phyloP scores from a whole-genome alignment of 2,113 vertebrate genomes.

The Anoplopoma fimbria region DNA sequence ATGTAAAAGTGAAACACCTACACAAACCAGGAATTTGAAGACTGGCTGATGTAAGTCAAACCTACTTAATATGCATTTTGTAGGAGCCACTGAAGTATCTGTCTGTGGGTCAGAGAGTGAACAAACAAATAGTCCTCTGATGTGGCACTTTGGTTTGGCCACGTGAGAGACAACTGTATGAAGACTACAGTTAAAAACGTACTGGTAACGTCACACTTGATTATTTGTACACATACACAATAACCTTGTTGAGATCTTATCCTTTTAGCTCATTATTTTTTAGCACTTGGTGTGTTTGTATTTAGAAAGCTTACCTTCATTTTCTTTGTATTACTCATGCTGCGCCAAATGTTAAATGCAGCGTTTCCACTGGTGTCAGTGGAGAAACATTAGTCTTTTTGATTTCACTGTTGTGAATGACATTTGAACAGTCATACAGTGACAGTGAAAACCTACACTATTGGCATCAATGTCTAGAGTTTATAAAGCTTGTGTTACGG shows the following conservation, averaged over 20 bases:
- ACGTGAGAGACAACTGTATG: slow-evolving; percentile 47
- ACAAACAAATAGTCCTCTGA: slow-evolving; percentile 38
- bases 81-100: slow-evolving; percentile 54
- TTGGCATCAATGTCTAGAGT: slow-evolving; percentile 23
- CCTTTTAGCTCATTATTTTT: slow-evolving; percentile 78
- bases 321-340: slow-evolving; percentile 28
- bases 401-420: slow-evolving; percentile 46
- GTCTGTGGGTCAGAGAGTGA: slow-evolving; percentile 34
- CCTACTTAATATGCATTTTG: slow-evolving; percentile 55
- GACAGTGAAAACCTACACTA: slow-evolving; percentile 15
- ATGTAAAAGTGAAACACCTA: slow-evolving; percentile 56
- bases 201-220: slow-evolving; percentile 62
- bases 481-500: slow-evolving; percentile 46
- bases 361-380: slow-evolving; percentile 43
- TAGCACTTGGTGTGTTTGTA: slow-evolving; percentile 81
- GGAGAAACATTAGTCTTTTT: slow-evolving; percentile 37
- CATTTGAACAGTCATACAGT: slow-evolving; percentile 29
- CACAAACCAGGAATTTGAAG: slow-evolving; percentile 58
- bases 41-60: slow-evolving; percentile 40
- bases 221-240: slow-evolving; percentile 72
- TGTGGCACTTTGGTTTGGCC: slow-evolving; percentile 29
- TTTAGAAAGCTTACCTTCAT: slow-evolving; percentile 68
- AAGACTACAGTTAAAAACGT: slow-evolving; percentile 70
- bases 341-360: slow-evolving; percentile 62
- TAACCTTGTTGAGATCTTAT: slow-evolving; percentile 70